Base-by-base conservation (phyloP, 2,113 vertebrate species). In the Andinoacara biseriatus region DNA sequence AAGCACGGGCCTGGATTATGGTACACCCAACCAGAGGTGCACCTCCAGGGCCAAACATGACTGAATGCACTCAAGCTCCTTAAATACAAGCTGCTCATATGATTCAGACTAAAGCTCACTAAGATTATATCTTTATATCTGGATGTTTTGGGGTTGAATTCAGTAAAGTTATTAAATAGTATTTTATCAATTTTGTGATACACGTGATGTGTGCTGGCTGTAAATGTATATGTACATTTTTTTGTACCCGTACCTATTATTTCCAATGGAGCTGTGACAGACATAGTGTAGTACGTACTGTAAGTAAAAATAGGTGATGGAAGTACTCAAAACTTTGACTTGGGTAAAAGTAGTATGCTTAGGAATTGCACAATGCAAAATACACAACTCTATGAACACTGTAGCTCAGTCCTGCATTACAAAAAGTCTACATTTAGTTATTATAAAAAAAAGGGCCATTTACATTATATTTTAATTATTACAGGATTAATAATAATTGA, bases 1-100 rank as follows among this genome's bases (percentile, higher is more conserved):
- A 49, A 72, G 80, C 49, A 60, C 76, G 61, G 83, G 58, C 58
- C 77, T 85, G 86, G 80, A 88, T 86, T 82, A 76, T 11, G 18
- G 40, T 14, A 5, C 54, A 77, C 4, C 63, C 24, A n/a, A 52
- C 65, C 38, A 75, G 56, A 38, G 54, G 65, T 69, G 57, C 57
- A 80, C 24, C 58, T 62, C 33, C 20, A 26, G 65, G 69, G 22
- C 26, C 67, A 54, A 72, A 33, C 46, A n/a, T 33, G 54, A 72
- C 10, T 33, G 67, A 72, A 54, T 54, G 26, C 10, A 49, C 26
- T 54, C 46, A 72, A n/a, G 26, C 10, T 52, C 46, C 67, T 54
- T 3, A 72, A 49, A 26, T 31, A 72, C 15, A 13, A 72, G 49
- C 24, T 72, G 5, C 43, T 72, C 43, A 52, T 52, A 52, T 52